phyloP scores from a whole-genome alignment of 1,140 invertebrate genomes.

The Cotesia typhae region DNA sequence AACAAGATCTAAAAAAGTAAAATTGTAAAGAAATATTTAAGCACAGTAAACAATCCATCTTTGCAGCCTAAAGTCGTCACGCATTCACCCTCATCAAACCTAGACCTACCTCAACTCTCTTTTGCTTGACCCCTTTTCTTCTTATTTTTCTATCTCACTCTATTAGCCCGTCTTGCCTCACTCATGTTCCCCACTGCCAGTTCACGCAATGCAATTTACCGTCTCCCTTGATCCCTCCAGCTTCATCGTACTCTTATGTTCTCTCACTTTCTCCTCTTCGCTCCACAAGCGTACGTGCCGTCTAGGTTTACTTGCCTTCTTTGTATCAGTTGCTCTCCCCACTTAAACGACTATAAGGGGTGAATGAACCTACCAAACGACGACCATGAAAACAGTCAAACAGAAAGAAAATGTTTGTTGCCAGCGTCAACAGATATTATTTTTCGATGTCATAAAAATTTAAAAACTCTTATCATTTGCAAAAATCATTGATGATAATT shows the following conservation, averaged over 20 bases:
- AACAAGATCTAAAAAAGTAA: neutral
- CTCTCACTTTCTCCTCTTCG: conserved; percentile 32
- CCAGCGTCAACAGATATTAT: conserved; percentile 42
- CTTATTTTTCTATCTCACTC: conserved; percentile 14
- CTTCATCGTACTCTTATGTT: conserved; percentile 36
- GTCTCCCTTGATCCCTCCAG: conserved; percentile 18
- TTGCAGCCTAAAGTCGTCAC: conserved; percentile 47
- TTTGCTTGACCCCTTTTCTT: conserved; percentile 50
- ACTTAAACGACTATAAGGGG: conserved; percentile 53
- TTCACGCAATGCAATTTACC: conserved; percentile 33
- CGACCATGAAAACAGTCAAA: conserved; percentile 67
- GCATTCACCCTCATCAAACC: conserved; percentile 60
- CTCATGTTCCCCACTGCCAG: conserved; percentile 18
- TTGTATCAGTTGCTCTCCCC: conserved; percentile 35
- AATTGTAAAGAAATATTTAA: conserved; percentile 7
- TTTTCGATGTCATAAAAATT: neutral
- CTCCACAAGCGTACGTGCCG: conserved; percentile 53
- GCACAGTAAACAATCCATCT: conserved; percentile 25
- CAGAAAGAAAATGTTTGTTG: conserved; percentile 50
- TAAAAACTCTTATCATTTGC: no score
- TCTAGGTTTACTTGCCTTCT: conserved; percentile 49
- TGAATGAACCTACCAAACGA: conserved; percentile 68
- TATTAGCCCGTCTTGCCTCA: conserved; percentile 23
- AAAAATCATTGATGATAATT: no score
- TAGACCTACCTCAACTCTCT: conserved; percentile 64